Evolutionary conservation across 2,113 vertebrate species (phyloP), one percentile per base, ranked within the genome.

Genomic region (Chaetops frenatus): DNA sequence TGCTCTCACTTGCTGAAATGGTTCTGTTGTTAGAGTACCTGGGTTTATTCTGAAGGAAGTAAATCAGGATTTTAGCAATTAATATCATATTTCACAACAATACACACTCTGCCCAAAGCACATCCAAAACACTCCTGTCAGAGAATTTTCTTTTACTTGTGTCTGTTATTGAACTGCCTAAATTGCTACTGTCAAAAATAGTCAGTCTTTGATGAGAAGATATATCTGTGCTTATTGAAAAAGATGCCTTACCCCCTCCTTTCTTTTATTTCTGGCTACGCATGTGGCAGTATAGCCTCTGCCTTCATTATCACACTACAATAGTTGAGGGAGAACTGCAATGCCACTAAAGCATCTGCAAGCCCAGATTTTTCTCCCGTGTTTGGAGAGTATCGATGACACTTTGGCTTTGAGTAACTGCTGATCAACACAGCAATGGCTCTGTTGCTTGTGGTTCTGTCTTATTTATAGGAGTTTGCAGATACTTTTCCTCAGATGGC

Each of bases 171-270:
- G 94, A 94, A 58, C 81, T 91, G 51, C 44, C 35, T 93, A 90
- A 90, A 94, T 90, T 94, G 84, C 38, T 93, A 44, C 81, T 90
- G 92, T 88, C 87, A 92, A 73, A 92, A 91, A 77, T 31, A 93
- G 50, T 88, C 76, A 70, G 76, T 22, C 71, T 94, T 91, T 91
- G 40, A 64, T 29, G 88, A 35, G 42, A 93, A 77, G 58, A 77
- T 53, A 69, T 17, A 11, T 44, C 57, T n/a, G 24, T 71, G 27
- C 74, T 56, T n/a, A 10, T 73, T 85, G 87, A 86, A 91, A 86
- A 83, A 73, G 31, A 86, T 12, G 10, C 24, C 35, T 85, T 82
- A 18, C 57, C 54, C 66, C 54, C 73, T 65, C 19, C n/a, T 86
- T 48, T 71, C n/a, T 78, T 95, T 76, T 86, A 35, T 77, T 93